Conservation (phyloP, 1,140 invertebrate genomes). For the Galleria mellonella region DNA sequence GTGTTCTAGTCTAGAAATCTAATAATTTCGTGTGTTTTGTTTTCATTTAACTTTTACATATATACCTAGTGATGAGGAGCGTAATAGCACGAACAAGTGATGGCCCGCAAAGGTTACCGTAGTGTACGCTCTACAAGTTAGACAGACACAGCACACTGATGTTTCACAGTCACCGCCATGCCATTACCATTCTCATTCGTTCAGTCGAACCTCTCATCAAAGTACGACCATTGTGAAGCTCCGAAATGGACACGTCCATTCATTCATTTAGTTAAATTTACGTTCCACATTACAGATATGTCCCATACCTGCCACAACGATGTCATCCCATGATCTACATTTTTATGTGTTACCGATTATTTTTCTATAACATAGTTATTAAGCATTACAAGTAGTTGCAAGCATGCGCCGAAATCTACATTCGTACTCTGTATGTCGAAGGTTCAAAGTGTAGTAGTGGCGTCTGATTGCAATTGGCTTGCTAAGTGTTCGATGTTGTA, state of each 20-base stretch:
- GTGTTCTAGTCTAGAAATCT: neutral
- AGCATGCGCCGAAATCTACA: constrained; percentile 25
- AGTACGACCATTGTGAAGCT: neutral
- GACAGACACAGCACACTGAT: constrained; percentile 52
- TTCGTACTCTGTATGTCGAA: neutral
- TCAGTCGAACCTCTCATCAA: constrained; percentile 17
- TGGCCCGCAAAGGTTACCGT: neutral
- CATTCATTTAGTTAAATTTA: constrained; percentile 34
- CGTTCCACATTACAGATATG: constrained; percentile 17
- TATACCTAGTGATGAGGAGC: too few relatives aligned
- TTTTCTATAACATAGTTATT: constrained; percentile 48
- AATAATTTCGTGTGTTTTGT: constrained; percentile 23
- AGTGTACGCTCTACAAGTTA: constrained; percentile 1
- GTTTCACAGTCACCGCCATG: constrained; percentile 39
- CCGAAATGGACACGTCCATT: neutral
- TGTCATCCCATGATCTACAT: constrained; percentile 52
- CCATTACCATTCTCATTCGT: constrained; percentile 33
- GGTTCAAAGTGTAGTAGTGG: constrained; percentile 6
- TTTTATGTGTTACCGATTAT: constrained; percentile 49
- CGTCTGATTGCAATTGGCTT: constrained; percentile 40
- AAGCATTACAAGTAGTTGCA: constrained; percentile 41
- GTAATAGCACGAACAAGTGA: too few relatives aligned
- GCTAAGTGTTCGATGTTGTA: constrained; percentile 66
- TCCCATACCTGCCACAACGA: constrained; percentile 24
- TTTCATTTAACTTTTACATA: neutral